Percentiles rank a stretch among this genome's conserved stretches.
Evolutionary conservation across 2,113 vertebrate genomes (phyloP).

Genomic region (Anoura caudifer): DNA sequence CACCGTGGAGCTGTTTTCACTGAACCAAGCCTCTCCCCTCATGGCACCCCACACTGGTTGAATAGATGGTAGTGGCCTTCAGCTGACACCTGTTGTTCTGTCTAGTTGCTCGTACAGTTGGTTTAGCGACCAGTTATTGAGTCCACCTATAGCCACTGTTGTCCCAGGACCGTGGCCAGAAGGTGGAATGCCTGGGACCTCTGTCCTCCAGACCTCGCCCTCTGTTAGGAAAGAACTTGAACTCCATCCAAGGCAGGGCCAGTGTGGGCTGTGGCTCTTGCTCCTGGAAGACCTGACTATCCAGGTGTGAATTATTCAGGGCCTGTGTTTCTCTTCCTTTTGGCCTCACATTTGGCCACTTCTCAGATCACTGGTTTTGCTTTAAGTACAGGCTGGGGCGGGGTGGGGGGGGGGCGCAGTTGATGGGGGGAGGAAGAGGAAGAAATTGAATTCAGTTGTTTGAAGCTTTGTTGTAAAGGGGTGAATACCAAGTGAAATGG

Average conservation of each 20-base stretch:
- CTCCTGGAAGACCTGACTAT: not conserved
- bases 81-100: not conserved
- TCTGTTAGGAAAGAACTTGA: not conserved
- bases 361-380: constrained; percentile 14
- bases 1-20: not conserved
- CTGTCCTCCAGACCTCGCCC: not conserved
- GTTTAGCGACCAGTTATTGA: not conserved
- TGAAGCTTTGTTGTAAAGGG: not conserved
- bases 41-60: not conserved
- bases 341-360: not conserved
- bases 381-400: not conserved
- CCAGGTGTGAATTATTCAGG: not conserved
- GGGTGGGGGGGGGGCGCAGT: not conserved
- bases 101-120: not conserved
- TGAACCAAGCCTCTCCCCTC: not conserved
- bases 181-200: fast-evolving
- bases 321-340: not conserved
- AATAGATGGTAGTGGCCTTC: not conserved
- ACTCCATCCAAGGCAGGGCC: not conserved
- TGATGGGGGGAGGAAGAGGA: not conserved
- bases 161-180: not conserved
- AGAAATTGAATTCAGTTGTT: not conserved
- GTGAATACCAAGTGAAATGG: not conserved
- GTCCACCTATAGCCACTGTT: not conserved
- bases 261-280: not conserved